These are phyloP conservation scores for Furcula furcula DNA, from an alignment of 2,888 invertebrate species.

Conservation along the genomic window DNA sequence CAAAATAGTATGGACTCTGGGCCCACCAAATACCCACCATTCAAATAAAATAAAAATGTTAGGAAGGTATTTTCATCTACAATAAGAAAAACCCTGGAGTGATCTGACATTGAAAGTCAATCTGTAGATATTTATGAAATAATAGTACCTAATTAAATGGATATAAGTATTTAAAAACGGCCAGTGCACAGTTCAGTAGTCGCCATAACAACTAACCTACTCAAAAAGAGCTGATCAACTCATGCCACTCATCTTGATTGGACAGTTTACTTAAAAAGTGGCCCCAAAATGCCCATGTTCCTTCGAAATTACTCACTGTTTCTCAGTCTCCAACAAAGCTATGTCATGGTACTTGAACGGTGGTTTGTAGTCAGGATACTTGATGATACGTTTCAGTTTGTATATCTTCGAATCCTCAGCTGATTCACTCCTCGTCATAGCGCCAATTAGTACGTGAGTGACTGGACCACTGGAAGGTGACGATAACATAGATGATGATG, in stretches of 20 bases:
- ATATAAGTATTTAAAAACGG: no score
- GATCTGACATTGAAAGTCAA: no score
- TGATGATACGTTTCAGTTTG: constrained; percentile 27
- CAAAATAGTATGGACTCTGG: no score
- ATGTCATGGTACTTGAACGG: constrained; percentile 49
- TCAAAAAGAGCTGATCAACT: neutral
- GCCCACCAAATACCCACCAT: no score
- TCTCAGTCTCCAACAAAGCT: constrained; percentile 41
- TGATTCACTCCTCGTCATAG: constrained; percentile 24
- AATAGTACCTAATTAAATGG: no score
- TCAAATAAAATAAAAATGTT: no score
- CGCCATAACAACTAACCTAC: neutral
- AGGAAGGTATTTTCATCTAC: no score
- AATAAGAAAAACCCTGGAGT: no score
- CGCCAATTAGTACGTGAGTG: constrained; percentile 24
- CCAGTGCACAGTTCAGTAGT: neutral
- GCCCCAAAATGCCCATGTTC: neutral
- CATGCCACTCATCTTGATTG: neutral
- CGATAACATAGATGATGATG: neutral
- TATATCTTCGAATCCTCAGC: constrained; percentile 25
- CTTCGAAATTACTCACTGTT: constrained; percentile 28
- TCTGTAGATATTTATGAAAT: no score
- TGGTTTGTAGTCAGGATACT: constrained; percentile 38
- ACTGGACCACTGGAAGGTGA: constrained; percentile 33
- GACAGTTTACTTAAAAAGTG: neutral